Conservation (phyloP, 2,113 vertebrate species). For the Plestiodon gilberti region DNA sequence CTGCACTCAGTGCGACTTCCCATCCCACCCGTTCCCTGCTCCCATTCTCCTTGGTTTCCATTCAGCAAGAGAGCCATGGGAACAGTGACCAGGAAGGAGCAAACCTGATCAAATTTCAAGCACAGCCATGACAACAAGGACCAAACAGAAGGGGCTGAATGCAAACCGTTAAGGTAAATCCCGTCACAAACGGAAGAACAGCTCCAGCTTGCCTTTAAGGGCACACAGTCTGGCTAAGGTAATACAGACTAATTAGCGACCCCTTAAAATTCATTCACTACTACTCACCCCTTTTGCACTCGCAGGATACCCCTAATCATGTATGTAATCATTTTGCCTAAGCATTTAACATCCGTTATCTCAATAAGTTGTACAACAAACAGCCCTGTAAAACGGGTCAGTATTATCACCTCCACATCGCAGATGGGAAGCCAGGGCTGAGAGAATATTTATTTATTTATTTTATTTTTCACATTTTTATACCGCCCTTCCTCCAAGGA, state of each 20-base stretch:
- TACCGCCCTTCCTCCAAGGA: too few relatives aligned
- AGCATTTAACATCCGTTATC: neutral
- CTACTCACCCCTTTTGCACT: neutral
- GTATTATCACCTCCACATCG: neutral
- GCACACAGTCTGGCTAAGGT: neutral
- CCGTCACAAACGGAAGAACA: accelerated
- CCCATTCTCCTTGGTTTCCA: constrained; percentile 7
- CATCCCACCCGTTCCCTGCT: neutral
- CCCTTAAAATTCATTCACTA: neutral
- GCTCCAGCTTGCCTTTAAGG: neutral
- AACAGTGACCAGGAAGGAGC: constrained; percentile 34
- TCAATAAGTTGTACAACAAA: neutral
- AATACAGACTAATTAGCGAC: neutral
- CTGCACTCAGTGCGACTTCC: neutral
- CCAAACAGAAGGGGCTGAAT: constrained; percentile 49
- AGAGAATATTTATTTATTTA: too few relatives aligned
- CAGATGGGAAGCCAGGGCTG: too few relatives aligned
- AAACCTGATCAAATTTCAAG: constrained; percentile 56
- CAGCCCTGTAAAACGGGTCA: neutral
- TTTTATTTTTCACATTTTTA: too few relatives aligned
- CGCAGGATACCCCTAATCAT: neutral
- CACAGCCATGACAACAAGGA: constrained; percentile 53
- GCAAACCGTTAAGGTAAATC: constrained; percentile 49
- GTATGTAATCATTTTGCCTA: neutral
- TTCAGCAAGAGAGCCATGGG: neutral